phyloP scores from a whole-genome alignment of 2,113 vertebrate species.

The Corapipo altera region DNA sequence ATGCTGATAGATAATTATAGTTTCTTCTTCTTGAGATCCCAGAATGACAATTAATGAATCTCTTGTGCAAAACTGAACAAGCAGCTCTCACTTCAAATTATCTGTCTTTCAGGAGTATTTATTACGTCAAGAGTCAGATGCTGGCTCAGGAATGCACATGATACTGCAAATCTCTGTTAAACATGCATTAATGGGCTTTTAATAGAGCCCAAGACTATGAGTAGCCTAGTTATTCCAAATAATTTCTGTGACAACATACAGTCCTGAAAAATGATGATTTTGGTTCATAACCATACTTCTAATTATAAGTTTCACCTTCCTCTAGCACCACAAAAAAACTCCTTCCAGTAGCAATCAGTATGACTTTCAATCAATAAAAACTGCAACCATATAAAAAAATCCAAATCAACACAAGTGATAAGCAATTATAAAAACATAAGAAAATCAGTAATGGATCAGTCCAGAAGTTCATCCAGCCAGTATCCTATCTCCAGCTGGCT shows the following conservation, averaged over 20 bases:
- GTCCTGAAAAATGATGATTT: not conserved
- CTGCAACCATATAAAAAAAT: not conserved
- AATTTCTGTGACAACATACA: not conserved
- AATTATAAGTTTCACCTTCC: slow-evolving; percentile 10
- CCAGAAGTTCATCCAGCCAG: not conserved
- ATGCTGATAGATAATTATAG: not conserved
- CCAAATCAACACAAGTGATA: not conserved
- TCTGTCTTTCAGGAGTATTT: slow-evolving; percentile 13
- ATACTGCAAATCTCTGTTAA: not conserved
- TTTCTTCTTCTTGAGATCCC: not conserved
- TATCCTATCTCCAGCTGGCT: not conserved
- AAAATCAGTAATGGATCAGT: not conserved
- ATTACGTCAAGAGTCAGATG: not conserved
- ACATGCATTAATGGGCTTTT: not conserved
- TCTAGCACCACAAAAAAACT: not conserved
- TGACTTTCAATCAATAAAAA: not conserved
- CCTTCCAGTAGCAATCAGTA: not conserved
- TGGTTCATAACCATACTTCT: not conserved
- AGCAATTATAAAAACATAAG: not conserved
- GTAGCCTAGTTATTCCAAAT: not conserved
- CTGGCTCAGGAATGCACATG: not conserved
- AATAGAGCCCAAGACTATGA: not conserved
- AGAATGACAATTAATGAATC: not conserved
- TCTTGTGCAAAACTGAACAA: slow-evolving; percentile 2
- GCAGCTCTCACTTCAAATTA: not conserved